These are phyloP conservation scores for Trachythela sp. DNA, from an alignment of 64 coral and sea anemone species.

Conservation along the genomic window DNA sequence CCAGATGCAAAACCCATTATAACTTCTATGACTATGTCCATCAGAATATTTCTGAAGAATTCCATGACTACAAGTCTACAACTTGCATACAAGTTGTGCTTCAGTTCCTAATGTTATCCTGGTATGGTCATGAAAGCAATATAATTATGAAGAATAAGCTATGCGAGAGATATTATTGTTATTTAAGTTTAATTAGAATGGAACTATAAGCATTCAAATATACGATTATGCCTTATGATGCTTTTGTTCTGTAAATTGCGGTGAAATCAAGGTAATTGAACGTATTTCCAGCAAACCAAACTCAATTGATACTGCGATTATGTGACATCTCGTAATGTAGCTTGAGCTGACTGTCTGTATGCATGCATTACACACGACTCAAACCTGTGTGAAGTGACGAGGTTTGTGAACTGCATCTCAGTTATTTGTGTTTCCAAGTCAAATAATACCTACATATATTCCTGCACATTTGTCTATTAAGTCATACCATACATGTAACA, in stretches of 20 bases:
- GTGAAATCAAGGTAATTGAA: background rate
- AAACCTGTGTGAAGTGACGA: background rate
- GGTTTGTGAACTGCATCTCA: background rate
- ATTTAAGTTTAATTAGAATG: background rate
- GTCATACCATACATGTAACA: too few relatives aligned
- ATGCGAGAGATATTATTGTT: too few relatives aligned
- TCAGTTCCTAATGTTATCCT: too few relatives aligned
- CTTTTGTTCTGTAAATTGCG: background rate
- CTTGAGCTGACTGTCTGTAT: background rate
- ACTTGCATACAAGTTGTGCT: too few relatives aligned
- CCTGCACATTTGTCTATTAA: too few relatives aligned
- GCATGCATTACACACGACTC: background rate
- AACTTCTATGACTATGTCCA: background rate
- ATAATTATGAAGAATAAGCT: too few relatives aligned
- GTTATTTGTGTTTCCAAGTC: background rate
- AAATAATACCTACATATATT: too few relatives aligned
- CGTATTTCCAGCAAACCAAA: background rate
- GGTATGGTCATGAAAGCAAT: too few relatives aligned
- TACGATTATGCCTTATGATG: background rate
- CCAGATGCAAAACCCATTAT: background rate
- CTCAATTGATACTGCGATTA: background rate
- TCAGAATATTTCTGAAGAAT: background rate
- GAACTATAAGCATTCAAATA: background rate
- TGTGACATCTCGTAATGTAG: background rate
- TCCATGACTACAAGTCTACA: too few relatives aligned